These are phyloP conservation scores for Rhincodon typus DNA, from an alignment of 2,797 vertebrate species.

Conservation along the genomic window DNA sequence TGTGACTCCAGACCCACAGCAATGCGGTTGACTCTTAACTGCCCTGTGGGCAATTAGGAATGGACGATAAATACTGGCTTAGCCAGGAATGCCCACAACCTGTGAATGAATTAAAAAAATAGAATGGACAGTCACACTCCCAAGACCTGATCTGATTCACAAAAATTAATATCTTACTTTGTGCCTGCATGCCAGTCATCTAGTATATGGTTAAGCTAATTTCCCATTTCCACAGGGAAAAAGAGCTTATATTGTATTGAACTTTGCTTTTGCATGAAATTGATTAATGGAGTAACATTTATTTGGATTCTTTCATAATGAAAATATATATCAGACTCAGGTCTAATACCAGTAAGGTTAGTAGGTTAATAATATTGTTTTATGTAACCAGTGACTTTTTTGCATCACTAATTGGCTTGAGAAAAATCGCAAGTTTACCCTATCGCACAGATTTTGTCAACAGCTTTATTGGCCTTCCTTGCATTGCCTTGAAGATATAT, in stretches of 20 bases:
- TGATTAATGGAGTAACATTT: not conserved
- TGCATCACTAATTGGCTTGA: not conserved
- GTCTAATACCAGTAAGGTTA: not conserved
- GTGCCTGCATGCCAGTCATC: not conserved
- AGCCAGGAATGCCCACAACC: no score
- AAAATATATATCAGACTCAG: not conserved
- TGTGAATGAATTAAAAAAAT: not conserved
- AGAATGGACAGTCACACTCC: not conserved
- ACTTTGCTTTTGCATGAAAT: not conserved
- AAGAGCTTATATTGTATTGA: not conserved
- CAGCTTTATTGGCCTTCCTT: not conserved
- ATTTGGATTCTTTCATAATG: not conserved
- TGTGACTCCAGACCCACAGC: no score
- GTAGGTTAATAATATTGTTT: not conserved
- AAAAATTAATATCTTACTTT: not conserved
- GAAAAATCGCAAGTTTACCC: not conserved
- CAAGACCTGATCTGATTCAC: not conserved
- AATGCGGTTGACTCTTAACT: no score
- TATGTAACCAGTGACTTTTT: no score
- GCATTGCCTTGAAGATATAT: not conserved
- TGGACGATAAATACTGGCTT: no score
- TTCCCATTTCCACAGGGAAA: conserved; percentile 5
- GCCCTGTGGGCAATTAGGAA: no score
- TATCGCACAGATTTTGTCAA: not conserved
- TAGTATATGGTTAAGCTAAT: not conserved